Evolutionary conservation across 2,113 vertebrate genomes (phyloP).

Genomic region (Chinchilla lanigera): DNA sequence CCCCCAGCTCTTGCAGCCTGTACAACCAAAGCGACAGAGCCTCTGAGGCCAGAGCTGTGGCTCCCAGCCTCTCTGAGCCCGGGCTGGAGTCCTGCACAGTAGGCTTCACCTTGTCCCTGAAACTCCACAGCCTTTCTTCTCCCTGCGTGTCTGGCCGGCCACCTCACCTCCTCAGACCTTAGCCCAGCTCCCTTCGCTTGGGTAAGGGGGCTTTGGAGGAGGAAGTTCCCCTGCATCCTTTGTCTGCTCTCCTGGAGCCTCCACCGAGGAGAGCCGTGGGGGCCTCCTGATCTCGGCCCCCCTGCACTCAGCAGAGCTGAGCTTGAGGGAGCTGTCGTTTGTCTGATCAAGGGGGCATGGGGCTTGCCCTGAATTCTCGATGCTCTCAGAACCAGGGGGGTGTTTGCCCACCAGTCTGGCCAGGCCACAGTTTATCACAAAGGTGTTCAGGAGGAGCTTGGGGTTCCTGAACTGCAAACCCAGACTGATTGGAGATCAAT

Average conservation of each 20-base stretch:
- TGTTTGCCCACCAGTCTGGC: neutral
- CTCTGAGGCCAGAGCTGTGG: neutral
- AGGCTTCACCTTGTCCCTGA: neutral
- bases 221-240: constrained; percentile 58
- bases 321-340: neutral
- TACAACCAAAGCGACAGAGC: neutral
- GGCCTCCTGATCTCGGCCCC: neutral
- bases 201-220: neutral
- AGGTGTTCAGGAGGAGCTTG: neutral
- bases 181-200: constrained; percentile 6
- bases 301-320: constrained; percentile 21
- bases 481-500: constrained; percentile 43
- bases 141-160: neutral
- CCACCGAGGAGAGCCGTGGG: constrained; percentile 15
- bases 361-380: constrained; percentile 38
- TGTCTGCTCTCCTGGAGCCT: constrained; percentile 62
- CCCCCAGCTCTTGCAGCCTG: constrained; percentile 29
- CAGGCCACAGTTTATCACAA: constrained; percentile 54
- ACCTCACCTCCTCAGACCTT: constrained; percentile 4
- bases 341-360: neutral
- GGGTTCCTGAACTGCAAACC: constrained; percentile 38
- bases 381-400: neutral
- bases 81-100: neutral
- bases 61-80: neutral
- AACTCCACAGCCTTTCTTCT: neutral